phyloP scores from a whole-genome alignment of 2,888 invertebrate genomes.

The Nymphalis urticae region DNA sequence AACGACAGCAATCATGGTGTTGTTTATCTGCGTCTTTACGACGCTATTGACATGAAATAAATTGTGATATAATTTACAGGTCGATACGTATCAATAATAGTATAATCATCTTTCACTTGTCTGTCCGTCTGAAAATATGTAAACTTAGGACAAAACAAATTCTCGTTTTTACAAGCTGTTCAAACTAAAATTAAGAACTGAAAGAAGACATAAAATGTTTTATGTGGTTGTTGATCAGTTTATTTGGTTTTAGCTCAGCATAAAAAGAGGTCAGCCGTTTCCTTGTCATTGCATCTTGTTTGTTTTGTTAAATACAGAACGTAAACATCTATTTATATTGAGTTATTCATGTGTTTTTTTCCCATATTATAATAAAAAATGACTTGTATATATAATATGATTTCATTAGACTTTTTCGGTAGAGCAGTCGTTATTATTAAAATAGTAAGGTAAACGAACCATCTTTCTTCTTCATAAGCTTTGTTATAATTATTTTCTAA shows the following conservation, averaged over 20 bases:
- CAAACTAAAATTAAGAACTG: conserved; percentile 22
- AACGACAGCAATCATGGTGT: conserved; percentile 60
- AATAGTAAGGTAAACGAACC: no score
- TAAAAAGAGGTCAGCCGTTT: conserved; percentile 32
- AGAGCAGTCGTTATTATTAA: no score
- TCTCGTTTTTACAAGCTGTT: conserved; percentile 11
- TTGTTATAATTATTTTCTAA: no score
- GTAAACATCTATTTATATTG: conserved; percentile 24
- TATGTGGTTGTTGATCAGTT: conserved; percentile 32
- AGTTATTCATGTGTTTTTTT: conserved; percentile 9
- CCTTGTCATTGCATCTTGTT: conserved; percentile 25
- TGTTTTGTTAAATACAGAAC: conserved; percentile 22
- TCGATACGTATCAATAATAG: conserved; percentile 17
- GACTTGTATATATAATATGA: neutral
- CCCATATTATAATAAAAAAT: conserved; percentile 5
- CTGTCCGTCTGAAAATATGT: neutral
- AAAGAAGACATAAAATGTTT: conserved; percentile 34
- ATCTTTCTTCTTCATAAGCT: no score
- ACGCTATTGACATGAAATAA: conserved; percentile 43
- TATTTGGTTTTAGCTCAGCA: conserved; percentile 31
- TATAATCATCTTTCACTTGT: neutral
- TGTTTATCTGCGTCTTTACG: conserved; percentile 51
- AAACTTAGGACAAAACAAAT: neutral
- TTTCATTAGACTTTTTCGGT: no score
- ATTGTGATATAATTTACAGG: conserved; percentile 43